Base-by-base conservation (phyloP, 2,797 vertebrate species). In the Rachycentron canadum region DNA sequence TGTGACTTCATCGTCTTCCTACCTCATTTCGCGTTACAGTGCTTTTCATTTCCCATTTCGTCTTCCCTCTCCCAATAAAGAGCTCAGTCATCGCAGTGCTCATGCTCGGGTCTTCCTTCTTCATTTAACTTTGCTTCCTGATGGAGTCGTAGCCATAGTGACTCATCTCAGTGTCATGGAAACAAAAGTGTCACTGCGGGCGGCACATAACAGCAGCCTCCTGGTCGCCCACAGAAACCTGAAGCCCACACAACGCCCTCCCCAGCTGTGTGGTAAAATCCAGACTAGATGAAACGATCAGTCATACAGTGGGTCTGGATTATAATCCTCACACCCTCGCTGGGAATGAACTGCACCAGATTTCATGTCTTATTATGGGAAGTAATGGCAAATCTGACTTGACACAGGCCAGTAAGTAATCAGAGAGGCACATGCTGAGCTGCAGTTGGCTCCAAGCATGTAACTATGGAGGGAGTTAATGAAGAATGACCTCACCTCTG, bases 111-210 rank as follows among this genome's bases (percentile, higher is more conserved):
- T 77, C 65, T 40, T 52, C 53, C 40, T 43, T 30, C 32, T 63
- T 73, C 47, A 66, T 64, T 72, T 47, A 47, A 65, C 60, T 75
- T 59, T 40, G 49, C 58, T 43, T 57, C 41, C 63, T 4, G 2
- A n/a, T 36, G 53, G 69, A 79, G 53, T 28, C 1, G 45, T 76
- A 55, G 64, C 85, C 53, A 79, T 71, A 57, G 83, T 40, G 68
- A 90, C 80, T 86, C 72, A 69, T 79, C 63, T 50, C 71, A 43
- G 43, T 78, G 82, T 79, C 88, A 86, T 89, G 85, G 85, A 70
- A 86, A 88, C 86, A 64, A 76, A 80, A 81, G 61, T 7, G 25
- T 63, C 28, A 13, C 19, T 17, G 50, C 62, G 55, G 67, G 55
- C 53, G 56, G 49, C 55, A 34, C 49, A 47, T 59, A 65, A 57